Evolutionary conservation across 2,113 vertebrate species (phyloP).

Genomic region (Prunella fulvescens): DNA sequence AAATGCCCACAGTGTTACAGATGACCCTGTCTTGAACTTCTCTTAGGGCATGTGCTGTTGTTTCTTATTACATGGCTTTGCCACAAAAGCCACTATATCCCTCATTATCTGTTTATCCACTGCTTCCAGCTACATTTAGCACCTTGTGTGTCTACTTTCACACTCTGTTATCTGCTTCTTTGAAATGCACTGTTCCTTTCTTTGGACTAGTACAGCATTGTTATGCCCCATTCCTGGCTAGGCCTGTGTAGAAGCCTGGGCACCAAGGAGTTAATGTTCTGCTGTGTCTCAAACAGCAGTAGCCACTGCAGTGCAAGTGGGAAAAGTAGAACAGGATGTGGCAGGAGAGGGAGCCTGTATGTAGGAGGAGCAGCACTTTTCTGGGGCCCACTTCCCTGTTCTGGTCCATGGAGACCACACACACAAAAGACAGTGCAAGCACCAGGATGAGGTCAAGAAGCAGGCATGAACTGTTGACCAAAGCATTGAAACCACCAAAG

Average conservation of each 20-base stretch:
- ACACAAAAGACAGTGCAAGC: background rate
- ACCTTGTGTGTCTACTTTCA: background rate
- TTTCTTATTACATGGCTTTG: background rate
- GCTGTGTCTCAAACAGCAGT: background rate
- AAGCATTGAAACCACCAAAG: background rate
- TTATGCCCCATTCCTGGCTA: background rate
- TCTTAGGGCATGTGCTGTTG: background rate
- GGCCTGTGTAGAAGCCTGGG: background rate
- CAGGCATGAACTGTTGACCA: background rate
- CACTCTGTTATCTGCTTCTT: background rate
- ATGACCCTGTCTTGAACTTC: background rate
- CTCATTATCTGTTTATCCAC: background rate
- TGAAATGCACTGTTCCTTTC: background rate
- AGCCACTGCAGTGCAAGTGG: background rate
- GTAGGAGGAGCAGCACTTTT: background rate
- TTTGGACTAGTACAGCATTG: background rate
- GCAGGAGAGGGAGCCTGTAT: background rate
- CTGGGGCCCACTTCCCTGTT: background rate
- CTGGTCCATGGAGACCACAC: background rate
- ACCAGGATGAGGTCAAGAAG: accelerated
- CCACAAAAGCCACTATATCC: background rate
- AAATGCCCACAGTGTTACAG: background rate
- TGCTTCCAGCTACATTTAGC: background rate
- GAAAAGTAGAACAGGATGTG: background rate
- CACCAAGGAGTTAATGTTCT: background rate